These are phyloP conservation scores for Chascanopsetta lugubris DNA, from an alignment of 2,113 vertebrate species.

Conservation along the genomic window DNA sequence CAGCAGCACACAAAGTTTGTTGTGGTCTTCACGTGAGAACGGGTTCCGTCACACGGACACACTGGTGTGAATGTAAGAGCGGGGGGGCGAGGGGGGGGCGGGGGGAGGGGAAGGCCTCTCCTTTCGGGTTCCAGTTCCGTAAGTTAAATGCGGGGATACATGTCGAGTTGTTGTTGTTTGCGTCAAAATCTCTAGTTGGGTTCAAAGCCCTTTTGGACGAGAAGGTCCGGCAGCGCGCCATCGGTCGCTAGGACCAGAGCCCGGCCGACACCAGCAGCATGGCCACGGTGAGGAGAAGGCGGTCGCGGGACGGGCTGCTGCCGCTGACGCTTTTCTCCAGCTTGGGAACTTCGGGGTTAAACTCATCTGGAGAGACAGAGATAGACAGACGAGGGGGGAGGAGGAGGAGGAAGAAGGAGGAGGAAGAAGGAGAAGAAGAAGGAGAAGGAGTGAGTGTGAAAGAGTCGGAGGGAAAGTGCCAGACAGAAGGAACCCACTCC, in stretches of 20 bases:
- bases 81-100: too few relatives aligned
- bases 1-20: conserved; percentile 39
- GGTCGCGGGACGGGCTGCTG: conserved; percentile 92
- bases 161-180: conserved; percentile 6
- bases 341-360: conserved; percentile 92
- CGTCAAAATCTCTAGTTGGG: conserved; percentile 33
- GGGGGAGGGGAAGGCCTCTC: conserved; percentile 75
- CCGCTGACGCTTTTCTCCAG: conserved; percentile 97
- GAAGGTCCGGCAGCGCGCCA: conserved; percentile 47
- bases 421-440: conserved; percentile 17
- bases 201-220: conserved; percentile 64
- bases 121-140: conserved; percentile 49
- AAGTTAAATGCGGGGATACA: conserved; percentile 43
- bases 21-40: too few relatives aligned
- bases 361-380: conserved; percentile 83
- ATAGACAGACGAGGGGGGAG: not conserved
- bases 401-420: not conserved
- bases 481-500: conserved; percentile 47
- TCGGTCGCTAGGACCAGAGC: conserved; percentile 88
- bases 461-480: not conserved
- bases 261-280: conserved; percentile 85
- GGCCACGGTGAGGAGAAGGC: conserved; percentile 89
- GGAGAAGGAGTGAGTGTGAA: conserved; percentile 4
- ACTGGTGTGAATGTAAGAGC: conserved; percentile 58
- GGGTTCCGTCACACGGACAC: too few relatives aligned